Base-by-base conservation (phyloP, 2,888 invertebrate genomes). In the Tenthredo distinguenda region DNA sequence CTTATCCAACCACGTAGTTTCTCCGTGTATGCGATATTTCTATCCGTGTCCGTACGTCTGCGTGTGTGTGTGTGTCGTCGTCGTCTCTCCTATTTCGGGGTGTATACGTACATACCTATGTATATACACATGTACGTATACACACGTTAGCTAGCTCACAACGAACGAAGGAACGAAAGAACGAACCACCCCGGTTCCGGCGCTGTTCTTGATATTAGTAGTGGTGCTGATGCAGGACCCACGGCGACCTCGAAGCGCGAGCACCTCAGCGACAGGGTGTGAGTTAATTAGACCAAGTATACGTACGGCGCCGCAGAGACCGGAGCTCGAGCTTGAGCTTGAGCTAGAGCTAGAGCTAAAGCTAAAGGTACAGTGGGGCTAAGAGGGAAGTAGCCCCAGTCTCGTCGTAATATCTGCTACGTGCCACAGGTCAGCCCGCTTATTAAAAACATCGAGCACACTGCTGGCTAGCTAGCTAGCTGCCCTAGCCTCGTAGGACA, bases 361-460 rank as follows among this genome's bases (percentile, higher is more conserved):
- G 82, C 72, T 62, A 72, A 62, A 68, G 26, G 77, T 58, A 84
- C 71, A 58, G 55, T 71, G 84, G 74, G 74, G 86, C 76, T 84
- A 62, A 71, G 77, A 31, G 18, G 58, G 71, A 74, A 72, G 85
- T 81, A 65, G 87, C 79, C 62, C 85, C 65, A 87, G 89, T 90
- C 89, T 90, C 90, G 88, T 88, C 88, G 91, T 91, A 92, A 92
- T 92, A 91, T 91, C 91, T 88, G 89, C 89, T 91, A 91, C 91
- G 91, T 91, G 91, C 90, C 90, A 90, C 90, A 90, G 90, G 89
- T 91, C 91, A 89, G 89, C 21, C 89, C 91, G 91, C 92, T 92
- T 92, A 92, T 92, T 92, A 92, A 92, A 92, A 92, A 92, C 91
- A 91, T 91, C 91, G 89, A 90, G 91, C 89, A 68, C 47, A 65